Conservation (phyloP, 1,140 invertebrate species). For the Hesperophylax magnus region DNA sequence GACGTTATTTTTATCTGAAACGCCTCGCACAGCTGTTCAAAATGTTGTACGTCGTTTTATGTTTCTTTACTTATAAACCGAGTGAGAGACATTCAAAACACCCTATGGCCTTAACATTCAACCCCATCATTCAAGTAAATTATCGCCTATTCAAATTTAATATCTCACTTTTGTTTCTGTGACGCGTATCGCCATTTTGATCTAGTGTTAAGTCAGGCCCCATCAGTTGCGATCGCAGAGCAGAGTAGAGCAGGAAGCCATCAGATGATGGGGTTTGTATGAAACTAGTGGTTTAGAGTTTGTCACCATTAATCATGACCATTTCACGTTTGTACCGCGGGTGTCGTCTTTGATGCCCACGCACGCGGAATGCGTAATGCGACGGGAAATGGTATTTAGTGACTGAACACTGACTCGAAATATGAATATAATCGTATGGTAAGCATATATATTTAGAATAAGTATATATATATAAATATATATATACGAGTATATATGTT, state of each 20-base stretch:
- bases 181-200: slow-evolving; percentile 6
- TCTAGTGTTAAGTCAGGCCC: slow-evolving; percentile 3
- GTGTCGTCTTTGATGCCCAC: neutral
- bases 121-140: neutral
- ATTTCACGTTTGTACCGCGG: neutral
- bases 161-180: neutral
- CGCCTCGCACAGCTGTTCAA: too few species aligned
- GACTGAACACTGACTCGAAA: too few species aligned
- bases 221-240: too few species aligned
- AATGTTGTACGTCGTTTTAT: too few species aligned
- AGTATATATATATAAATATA: too few species aligned
- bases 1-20: too few species aligned
- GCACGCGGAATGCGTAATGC: slow-evolving; percentile 7
- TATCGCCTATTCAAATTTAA: slow-evolving; percentile 6
- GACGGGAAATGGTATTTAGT: neutral
- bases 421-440: too few species aligned
- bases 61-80: too few species aligned
- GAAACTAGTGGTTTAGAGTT: neutral
- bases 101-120: neutral
- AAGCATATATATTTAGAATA: too few species aligned
- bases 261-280: neutral
- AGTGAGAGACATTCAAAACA: too few species aligned
- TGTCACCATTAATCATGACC: slow-evolving; percentile 5
- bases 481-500: too few species aligned
- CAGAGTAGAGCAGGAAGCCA: too few species aligned